These are phyloP conservation scores for Scopus umbretta DNA, from an alignment of 2,113 vertebrate species.

Conservation along the genomic window DNA sequence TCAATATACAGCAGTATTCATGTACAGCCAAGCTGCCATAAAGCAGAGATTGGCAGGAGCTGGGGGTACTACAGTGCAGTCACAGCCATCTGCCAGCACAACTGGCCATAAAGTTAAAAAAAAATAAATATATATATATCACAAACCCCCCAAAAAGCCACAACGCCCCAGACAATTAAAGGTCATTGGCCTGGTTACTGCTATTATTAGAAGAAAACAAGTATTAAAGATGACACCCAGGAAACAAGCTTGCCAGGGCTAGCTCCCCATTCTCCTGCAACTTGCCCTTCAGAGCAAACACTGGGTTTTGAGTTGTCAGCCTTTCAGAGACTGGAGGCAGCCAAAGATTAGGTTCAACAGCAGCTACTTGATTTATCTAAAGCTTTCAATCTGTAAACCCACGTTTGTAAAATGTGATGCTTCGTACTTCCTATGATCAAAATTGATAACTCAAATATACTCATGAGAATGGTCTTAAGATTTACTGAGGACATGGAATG, in stretches of 20 bases:
- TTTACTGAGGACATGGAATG: not conserved
- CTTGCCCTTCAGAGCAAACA: not conserved
- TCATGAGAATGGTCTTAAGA: not conserved
- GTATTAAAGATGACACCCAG: not conserved
- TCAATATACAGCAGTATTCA: not conserved
- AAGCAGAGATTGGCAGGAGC: conserved; percentile 48
- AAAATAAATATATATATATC: not conserved
- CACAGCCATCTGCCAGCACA: conserved; percentile 36
- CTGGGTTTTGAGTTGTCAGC: not conserved
- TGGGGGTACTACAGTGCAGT: not conserved
- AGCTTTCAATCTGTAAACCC: not conserved
- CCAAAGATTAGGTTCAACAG: not conserved
- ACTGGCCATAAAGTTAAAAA: conserved; percentile 3
- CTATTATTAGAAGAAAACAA: not conserved
- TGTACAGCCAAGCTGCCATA: not conserved
- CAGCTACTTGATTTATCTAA: not conserved
- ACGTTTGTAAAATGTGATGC: not conserved
- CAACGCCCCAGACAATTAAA: not conserved
- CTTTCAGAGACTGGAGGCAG: not conserved
- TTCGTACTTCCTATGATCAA: not conserved
- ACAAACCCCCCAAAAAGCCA: too few species aligned
- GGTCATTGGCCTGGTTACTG: not conserved
- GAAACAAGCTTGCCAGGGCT: not conserved
- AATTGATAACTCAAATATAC: not conserved
- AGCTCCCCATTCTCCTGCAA: not conserved